Conservation (phyloP, 1,140 invertebrate genomes). For the Venturia canescens region DNA sequence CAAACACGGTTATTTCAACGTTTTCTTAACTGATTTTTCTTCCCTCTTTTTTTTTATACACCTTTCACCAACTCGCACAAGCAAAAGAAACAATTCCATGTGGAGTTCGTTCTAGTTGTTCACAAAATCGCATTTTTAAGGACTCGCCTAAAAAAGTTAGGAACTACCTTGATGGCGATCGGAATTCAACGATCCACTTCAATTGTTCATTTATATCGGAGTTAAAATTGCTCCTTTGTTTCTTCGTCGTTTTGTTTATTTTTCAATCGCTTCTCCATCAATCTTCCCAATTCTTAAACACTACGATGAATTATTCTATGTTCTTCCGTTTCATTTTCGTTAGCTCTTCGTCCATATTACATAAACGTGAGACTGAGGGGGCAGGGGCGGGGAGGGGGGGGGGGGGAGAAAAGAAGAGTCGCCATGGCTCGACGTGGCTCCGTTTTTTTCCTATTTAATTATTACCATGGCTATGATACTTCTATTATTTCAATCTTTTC, state of each 20-base stretch:
- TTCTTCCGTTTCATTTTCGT: constrained; percentile 9
- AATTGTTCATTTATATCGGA: too few relatives aligned
- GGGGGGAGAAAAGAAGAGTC: too few relatives aligned
- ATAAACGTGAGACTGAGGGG: neutral
- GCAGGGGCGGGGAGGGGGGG: too few relatives aligned
- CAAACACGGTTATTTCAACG: constrained; percentile 51
- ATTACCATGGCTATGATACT: neutral
- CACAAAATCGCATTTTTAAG: neutral
- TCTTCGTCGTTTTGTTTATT: too few relatives aligned
- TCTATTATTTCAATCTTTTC: neutral
- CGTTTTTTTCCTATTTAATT: too few relatives aligned
- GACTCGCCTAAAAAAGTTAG: constrained; percentile 18
- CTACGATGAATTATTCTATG: constrained; percentile 45
- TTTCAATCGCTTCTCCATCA: constrained; percentile 17
- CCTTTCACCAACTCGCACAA: constrained; percentile 53
- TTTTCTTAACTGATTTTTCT: neutral
- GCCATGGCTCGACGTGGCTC: too few relatives aligned
- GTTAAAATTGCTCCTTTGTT: too few relatives aligned
- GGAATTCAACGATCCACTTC: neutral
- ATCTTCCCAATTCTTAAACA: constrained; percentile 32
- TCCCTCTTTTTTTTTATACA: neutral
- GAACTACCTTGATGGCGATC: constrained; percentile 38
- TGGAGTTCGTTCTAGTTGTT: constrained; percentile 56
- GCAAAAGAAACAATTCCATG: constrained; percentile 54
- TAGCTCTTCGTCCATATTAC: neutral